Evolutionary conservation across 1,140 invertebrate species (phyloP).

Genomic region (Latrodectus geometricus): DNA sequence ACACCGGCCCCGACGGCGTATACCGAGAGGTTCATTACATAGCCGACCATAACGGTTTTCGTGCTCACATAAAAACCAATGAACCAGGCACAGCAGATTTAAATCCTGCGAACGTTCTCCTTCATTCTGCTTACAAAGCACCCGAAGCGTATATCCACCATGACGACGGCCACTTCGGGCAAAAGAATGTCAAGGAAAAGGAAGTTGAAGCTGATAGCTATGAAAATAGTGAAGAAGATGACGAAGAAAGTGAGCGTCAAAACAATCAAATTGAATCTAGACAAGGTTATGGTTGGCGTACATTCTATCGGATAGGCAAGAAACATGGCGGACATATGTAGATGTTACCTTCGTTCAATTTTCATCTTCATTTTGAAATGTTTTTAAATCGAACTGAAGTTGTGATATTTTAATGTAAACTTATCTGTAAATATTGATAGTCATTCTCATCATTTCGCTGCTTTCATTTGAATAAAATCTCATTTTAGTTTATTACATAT

Average conservation of each 20-base stretch:
- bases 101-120: background rate
- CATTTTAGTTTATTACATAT: no score
- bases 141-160: background rate
- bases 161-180: background rate
- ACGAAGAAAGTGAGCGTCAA: background rate
- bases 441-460: no score
- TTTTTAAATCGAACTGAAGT: no score
- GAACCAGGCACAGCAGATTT: conserved; percentile 30
- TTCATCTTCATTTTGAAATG: no score
- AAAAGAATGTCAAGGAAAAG: background rate
- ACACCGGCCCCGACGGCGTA: conserved; percentile 28
- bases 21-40: conserved; percentile 44
- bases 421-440: no score
- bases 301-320: background rate
- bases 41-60: conserved; percentile 37
- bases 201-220: background rate
- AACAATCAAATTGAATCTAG: background rate
- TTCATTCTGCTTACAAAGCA: background rate
- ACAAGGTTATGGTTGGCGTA: background rate
- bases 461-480: no score
- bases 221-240: background rate
- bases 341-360: background rate
- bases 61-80: conserved; percentile 42
- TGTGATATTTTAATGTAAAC: no score
- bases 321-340: background rate